Conservation (phyloP, 2,888 invertebrate genomes). For the Metalampra italica region DNA sequence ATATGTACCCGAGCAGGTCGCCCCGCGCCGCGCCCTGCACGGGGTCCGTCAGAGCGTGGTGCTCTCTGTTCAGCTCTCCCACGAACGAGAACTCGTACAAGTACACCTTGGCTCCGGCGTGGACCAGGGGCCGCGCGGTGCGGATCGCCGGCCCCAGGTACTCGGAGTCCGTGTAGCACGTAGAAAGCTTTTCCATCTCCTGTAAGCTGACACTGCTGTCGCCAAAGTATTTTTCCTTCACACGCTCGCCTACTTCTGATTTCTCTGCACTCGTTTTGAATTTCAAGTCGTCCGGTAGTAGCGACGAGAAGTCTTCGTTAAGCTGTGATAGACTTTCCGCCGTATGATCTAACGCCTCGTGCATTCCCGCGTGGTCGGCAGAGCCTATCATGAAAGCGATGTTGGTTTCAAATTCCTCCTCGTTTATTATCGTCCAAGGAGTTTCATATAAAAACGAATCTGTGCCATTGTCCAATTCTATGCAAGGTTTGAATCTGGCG, state of each 20-base stretch:
- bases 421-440: conserved; percentile 43
- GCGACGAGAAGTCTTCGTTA: conserved; percentile 29
- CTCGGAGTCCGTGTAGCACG: conserved; percentile 47
- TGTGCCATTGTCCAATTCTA: conserved; percentile 27
- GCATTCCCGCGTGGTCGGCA: conserved; percentile 47
- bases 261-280: conserved; percentile 30
- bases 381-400: conserved; percentile 50
- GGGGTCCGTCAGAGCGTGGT: conserved; percentile 46
- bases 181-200: conserved; percentile 29
- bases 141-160: conserved; percentile 51
- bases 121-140: conserved; percentile 38
- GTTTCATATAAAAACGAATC: conserved; percentile 39
- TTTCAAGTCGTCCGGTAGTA: conserved; percentile 49
- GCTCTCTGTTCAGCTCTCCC: conserved; percentile 63
- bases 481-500: conserved; percentile 43
- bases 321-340: conserved; percentile 29
- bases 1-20: conserved; percentile 75
- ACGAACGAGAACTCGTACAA: conserved; percentile 78
- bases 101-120: conserved; percentile 63
- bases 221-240: conserved; percentile 48
- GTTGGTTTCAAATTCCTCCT: conserved; percentile 19
- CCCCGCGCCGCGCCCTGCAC: conserved; percentile 70
- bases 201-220: conserved; percentile 28
- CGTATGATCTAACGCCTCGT: conserved; percentile 37
- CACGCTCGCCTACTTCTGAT: conserved; percentile 20